Evolutionary conservation across 2,113 vertebrate species (phyloP).

Genomic region (Cephalopholis sonnerati): DNA sequence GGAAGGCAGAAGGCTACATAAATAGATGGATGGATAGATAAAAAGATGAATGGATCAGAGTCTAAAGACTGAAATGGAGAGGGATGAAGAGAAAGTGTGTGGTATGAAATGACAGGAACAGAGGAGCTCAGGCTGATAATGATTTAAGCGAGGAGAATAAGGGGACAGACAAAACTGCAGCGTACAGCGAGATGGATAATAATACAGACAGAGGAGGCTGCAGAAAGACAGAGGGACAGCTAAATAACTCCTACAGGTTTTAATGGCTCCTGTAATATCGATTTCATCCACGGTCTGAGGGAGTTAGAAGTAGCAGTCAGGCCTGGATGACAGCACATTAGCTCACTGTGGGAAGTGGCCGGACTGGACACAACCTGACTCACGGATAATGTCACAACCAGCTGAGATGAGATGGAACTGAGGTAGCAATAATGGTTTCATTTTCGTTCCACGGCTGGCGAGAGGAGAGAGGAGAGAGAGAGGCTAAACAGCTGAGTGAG

Average conservation of each 20-base stretch:
- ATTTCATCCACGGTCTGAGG: conserved; percentile 52
- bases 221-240: conserved; percentile 27
- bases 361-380: conserved; percentile 42
- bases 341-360: conserved; percentile 39
- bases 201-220: conserved; percentile 29
- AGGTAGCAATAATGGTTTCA: conserved; percentile 31
- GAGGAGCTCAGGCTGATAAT: conserved; percentile 14
- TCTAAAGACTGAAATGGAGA: not conserved
- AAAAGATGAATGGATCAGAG: conserved; percentile 28
- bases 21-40: not conserved
- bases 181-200: conserved; percentile 13
- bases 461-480: not conserved
- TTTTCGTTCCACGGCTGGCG: conserved; percentile 6
- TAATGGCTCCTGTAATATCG: conserved; percentile 60
- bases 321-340: conserved; percentile 55
- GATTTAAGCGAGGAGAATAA: conserved; percentile 9
- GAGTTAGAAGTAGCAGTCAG: conserved; percentile 34
- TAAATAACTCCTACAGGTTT: conserved; percentile 52
- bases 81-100: not conserved
- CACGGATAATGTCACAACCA: conserved; percentile 57
- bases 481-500: not conserved
- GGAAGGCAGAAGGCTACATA: not conserved
- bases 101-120: conserved; percentile 12
- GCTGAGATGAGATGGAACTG: conserved; percentile 34
- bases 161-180: conserved; percentile 14